Evolutionary conservation across 2,113 vertebrate species (phyloP), one percentile per base, ranked within the genome.

Genomic region (Anthoscopus minutus): DNA sequence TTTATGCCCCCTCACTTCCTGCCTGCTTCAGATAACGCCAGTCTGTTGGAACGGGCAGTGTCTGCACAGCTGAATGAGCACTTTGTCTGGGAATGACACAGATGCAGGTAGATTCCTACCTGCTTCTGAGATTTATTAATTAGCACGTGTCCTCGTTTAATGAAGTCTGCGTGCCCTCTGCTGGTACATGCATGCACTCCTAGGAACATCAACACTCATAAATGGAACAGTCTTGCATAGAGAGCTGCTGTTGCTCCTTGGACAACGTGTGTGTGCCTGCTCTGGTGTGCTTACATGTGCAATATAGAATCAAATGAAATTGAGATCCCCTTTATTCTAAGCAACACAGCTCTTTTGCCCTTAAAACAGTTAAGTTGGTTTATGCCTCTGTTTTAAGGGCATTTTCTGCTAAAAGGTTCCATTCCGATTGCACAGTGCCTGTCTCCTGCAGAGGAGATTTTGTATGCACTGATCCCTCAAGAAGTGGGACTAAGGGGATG

Each of bases 101-200:
- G 56, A 25, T 40, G 67, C 86, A 97, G 92, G 88, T 92, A 66
- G 77, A 37, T 51, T 10, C 89, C 91, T 65, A 90, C 87, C 93
- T 82, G 16, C 60, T 56, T 4, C 60, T 60, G 71, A 47, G 66
- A 53, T 87, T 89, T 40, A 86, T 94, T 96, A 94, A 97, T 94
- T 85, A 92, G 88, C 83, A 72, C 53, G 9, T 65, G 80, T 38
- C 79, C 80, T 74, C 67, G 15, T 90, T 93, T 96, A 97, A 97
- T 18, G 93, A 95, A 96, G 86, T 9, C 71, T 77, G 94, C 11
- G 0, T 95, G 96, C 97, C 97, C 97, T 97, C 97, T 97, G 31
- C 97, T 97, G 97, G 97, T 89, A 44, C 45, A 5, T 6, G 37
- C 56, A 7, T 25, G 91, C 67, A 92, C 69, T 94, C 88, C 74